Base-by-base conservation (phyloP, 2,113 vertebrate species). In the Ranitomeya variabilis region DNA sequence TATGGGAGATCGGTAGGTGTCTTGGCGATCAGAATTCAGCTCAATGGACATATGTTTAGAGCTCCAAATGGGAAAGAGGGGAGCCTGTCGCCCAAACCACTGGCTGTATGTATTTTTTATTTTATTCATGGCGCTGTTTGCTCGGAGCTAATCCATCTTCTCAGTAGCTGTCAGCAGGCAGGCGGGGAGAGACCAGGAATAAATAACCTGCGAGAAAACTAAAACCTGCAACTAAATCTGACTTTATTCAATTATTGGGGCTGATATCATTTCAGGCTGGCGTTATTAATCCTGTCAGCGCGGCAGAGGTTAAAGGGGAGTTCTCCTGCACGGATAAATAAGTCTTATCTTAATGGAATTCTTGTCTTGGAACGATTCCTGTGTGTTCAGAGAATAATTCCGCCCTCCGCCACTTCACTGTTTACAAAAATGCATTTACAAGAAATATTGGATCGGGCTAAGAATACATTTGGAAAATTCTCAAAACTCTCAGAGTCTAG, bases 281-380 rank as follows among this genome's bases (percentile, higher is more conserved):
- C 69, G 45, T 83, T 88, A 88, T 88, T 88, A 88, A 88, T 88
- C 87, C 87, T 88, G 87, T 88, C 87, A 88, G 80, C 64, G 80
- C 73, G 60, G 71, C 87, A 88, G 57, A 88, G 87, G 87, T 88
- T 88, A 88, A 88, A 84, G 87, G 85, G 87, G 87, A 84, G 80
- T 83, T 88, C 80, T 83, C 80, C 87, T 78, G 87, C 67, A 83
- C 80, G 80, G 87, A 88, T 88, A 88, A 88, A 88, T 88, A 88
- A 88, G 87, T 88, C 87, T 88, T 88, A 88, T 88, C 87, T 88
- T 88, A 88, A 88, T 88, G 80, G 87, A 88, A 88, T 88, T 88
- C 87, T 88, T 88, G 87, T 88, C 87, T 88, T 88, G 80, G 87
- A 88, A 88, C 69, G 45, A 88, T 88, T 88, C 87, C 80, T 57